A percentile compares a stretch with the other conserved stretches of the same genome.
phyloP scores from a whole-genome alignment of 2,113 vertebrate species.

The Nestor notabilis region DNA sequence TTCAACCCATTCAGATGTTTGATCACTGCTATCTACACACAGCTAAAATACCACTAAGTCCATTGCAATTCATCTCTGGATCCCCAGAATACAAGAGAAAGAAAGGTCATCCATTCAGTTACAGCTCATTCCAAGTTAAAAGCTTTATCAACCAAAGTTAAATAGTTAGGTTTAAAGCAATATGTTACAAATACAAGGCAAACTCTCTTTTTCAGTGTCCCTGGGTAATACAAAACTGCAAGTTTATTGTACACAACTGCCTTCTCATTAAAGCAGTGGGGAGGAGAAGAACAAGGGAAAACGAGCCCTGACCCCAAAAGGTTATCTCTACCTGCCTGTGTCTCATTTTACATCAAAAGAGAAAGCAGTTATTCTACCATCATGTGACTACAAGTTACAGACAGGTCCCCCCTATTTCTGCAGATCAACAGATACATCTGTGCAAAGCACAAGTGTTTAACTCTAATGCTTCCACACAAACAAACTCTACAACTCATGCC shows the following conservation, averaged over 20 bases:
- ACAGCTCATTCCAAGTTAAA: background rate
- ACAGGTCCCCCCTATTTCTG: background rate
- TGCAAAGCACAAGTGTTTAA: background rate
- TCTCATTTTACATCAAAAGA: background rate
- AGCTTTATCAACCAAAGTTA: background rate
- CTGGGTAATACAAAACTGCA: background rate
- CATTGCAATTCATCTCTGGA: background rate
- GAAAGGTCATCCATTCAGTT: background rate
- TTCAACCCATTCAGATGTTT: background rate
- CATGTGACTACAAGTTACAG: background rate
- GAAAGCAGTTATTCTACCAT: background rate
- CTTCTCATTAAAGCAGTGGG: background rate
- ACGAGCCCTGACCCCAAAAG: background rate
- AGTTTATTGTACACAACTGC: background rate
- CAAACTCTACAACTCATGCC: background rate
- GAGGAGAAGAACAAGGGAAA: background rate
- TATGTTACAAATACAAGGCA: background rate
- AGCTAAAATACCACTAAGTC: background rate
- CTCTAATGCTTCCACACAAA: background rate
- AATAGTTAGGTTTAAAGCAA: background rate
- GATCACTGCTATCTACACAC: fast-evolving
- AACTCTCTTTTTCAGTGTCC: background rate
- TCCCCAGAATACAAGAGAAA: background rate
- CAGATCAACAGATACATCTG: background rate
- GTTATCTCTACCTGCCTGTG: background rate